Base-by-base conservation (phyloP, 2,797 vertebrate genomes). In the Pygocentrus nattereri region DNA sequence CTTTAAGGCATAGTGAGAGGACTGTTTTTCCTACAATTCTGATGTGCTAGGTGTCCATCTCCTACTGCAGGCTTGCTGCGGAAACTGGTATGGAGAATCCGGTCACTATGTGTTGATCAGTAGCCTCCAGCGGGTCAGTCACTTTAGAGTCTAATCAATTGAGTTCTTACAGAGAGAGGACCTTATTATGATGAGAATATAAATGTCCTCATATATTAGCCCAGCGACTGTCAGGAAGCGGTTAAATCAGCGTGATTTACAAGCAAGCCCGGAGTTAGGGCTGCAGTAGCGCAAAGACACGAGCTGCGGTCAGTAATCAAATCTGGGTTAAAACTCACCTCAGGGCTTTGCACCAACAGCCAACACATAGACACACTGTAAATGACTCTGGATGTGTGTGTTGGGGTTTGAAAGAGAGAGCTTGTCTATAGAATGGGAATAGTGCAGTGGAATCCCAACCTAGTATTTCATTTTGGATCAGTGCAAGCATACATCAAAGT, bases 241-340 rank as follows among this genome's bases (percentile, higher is more conserved):
- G 76, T 73, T 76, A 80, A 80, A 50, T 71, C 49, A 78, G 21
- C 11, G 34, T 15, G 21, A 64, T 76, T 50, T 71, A 16, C 27
- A 44, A 72, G 34, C 27, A 47, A 62, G 78, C 41, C 58, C 69
- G n/a, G 70, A 76, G 50, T 27, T 61, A 25, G 67, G 67, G 30
- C n/a, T 19, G 58, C 2, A 10, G 50, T 61, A 62, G n/a, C 56
- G 68, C 54, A 15, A 25, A 68, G 74, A 56, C 31, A 34, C 49
- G 61, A 81, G 61, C 27, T 59, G 58, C 25, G 71, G 64, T 64
- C 80, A 62, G 74, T 77, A 86, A 86, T 79, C 44, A 83, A 64
- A 82, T 83, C 78, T 82, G 77, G 79, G 83, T 76, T 78, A 77
- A 77, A 81, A 78, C 54, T 41, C 34, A 69, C 80, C 81, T 78